phyloP scores from a whole-genome alignment of 2,888 invertebrate genomes.

The Sinopyrophorus schimmeli region DNA sequence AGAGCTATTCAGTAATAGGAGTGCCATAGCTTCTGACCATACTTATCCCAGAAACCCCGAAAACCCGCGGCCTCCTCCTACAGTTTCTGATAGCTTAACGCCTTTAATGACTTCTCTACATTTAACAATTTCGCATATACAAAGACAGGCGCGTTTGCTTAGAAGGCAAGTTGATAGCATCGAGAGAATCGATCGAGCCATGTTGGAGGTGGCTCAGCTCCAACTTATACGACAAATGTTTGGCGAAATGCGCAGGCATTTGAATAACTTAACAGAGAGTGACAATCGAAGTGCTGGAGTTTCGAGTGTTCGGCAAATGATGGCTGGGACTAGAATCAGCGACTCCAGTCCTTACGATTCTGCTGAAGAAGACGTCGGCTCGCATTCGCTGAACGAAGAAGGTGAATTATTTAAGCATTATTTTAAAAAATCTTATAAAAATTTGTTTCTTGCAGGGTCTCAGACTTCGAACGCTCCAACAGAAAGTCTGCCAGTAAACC shows the following conservation, averaged over 20 bases:
- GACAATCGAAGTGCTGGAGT: constrained; percentile 54
- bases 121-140: constrained; percentile 51
- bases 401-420: no score
- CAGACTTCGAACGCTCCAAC: no score
- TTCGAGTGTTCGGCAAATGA: constrained; percentile 54
- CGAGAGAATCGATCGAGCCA: constrained; percentile 51
- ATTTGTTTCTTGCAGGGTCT: no score
- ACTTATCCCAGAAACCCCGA: constrained; percentile 46
- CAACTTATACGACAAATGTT: constrained; percentile 67
- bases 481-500: background rate
- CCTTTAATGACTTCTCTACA: constrained; percentile 51
- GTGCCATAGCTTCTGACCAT: constrained; percentile 45
- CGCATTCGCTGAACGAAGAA: no score
- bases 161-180: constrained; percentile 49
- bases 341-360: constrained; percentile 50
- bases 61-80: constrained; percentile 31
- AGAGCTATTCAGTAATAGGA: constrained; percentile 23
- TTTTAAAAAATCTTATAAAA: no score
- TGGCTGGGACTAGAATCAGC: constrained; percentile 55
- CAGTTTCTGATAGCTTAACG: constrained; percentile 40
- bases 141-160: constrained; percentile 49
- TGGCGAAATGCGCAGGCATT: constrained; percentile 65
- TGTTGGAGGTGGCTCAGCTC: constrained; percentile 56
- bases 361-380: constrained; percentile 39
- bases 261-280: constrained; percentile 55